Conservation (phyloP, 2,888 invertebrate genomes). For the Eupithecia tripunctaria region DNA sequence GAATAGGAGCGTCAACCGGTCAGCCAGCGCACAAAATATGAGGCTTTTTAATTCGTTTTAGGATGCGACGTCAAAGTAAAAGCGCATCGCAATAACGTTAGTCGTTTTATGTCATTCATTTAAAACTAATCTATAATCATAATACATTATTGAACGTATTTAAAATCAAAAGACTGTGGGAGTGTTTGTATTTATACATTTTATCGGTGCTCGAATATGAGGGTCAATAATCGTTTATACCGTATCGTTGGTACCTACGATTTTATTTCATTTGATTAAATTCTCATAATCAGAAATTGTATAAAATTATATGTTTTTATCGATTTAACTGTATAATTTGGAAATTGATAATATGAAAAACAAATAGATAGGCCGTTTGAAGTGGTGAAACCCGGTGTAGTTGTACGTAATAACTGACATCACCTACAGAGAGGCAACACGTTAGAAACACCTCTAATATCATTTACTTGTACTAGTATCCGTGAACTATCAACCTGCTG, state of each 20-base stretch:
- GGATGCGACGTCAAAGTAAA: constrained; percentile 22
- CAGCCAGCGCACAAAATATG: not conserved
- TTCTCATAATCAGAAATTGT: constrained; percentile 32
- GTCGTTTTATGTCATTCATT: constrained; percentile 49
- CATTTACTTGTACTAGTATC: constrained; percentile 56
- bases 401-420: constrained; percentile 43
- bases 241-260: constrained; percentile 59
- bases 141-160: constrained; percentile 50
- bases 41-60: constrained; percentile 20
- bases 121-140: constrained; percentile 48
- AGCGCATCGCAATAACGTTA: constrained; percentile 37
- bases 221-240: constrained; percentile 62
- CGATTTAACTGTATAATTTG: constrained; percentile 22
- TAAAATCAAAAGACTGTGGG: constrained; percentile 61
- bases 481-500: constrained; percentile 7
- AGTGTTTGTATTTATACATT: constrained; percentile 63
- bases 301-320: constrained; percentile 35
- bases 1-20: constrained; percentile 6
- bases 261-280: constrained; percentile 41
- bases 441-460: constrained; percentile 66
- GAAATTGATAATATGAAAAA: constrained; percentile 32
- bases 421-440: constrained; percentile 70
- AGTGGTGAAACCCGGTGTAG: constrained; percentile 29
- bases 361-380: constrained; percentile 24
- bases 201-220: constrained; percentile 58